Percentiles rank a stretch among this genome's conserved stretches.
Conservation (phyloP, 2,113 vertebrate species). For the Rynchops niger region DNA sequence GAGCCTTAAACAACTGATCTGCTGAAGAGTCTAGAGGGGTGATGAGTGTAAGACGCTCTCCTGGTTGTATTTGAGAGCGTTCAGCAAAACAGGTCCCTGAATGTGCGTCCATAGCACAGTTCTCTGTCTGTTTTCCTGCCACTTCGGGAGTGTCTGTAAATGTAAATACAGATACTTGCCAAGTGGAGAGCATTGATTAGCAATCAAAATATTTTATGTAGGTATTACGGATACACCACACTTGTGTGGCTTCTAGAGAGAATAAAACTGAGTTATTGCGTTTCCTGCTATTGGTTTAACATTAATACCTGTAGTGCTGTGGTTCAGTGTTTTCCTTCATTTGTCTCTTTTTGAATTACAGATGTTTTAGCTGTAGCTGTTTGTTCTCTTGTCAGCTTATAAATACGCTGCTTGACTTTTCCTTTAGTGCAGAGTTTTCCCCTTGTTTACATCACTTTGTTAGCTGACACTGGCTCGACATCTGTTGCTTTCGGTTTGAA, state of each 20-base stretch:
- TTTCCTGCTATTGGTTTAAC: neutral
- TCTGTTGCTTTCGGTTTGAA: neutral
- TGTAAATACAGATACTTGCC: neutral
- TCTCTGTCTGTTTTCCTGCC: neutral
- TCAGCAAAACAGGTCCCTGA: neutral
- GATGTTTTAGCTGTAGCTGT: neutral
- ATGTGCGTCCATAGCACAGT: fast-evolving
- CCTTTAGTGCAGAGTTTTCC: neutral
- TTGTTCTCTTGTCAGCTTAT: neutral
- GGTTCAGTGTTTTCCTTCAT: neutral
- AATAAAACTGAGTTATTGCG: neutral
- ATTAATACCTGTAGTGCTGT: neutral
- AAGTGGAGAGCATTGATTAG: neutral
- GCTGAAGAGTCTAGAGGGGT: neutral
- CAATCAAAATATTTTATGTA: neutral
- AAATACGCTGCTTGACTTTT: neutral
- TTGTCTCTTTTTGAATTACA: neutral
- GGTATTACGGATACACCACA: neutral
- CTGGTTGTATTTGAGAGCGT: neutral
- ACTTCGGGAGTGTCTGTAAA: neutral
- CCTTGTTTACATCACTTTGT: neutral
- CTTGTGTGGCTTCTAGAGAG: neutral
- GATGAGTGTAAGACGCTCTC: neutral
- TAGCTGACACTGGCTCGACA: neutral
- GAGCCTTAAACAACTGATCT: neutral